Conservation (phyloP, 2,888 invertebrate genomes). For the Diplazon laetatorius region DNA sequence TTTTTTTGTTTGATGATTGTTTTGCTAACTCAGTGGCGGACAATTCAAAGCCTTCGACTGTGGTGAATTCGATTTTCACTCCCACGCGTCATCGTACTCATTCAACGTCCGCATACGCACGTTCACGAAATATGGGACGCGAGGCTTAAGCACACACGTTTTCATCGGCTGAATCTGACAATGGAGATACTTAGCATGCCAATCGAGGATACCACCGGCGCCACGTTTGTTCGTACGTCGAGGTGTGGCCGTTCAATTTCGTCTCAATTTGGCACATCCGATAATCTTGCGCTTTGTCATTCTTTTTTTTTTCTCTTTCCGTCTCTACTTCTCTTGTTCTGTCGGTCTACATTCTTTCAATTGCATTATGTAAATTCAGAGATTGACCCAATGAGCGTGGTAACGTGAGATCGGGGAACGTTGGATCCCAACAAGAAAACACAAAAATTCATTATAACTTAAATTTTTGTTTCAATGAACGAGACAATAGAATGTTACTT, state of each 20-base stretch:
- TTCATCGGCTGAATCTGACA: slow-evolving; percentile 15
- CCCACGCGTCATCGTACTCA: slow-evolving; percentile 18
- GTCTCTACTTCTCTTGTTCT: not conserved
- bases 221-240: slow-evolving; percentile 20
- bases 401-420: not conserved
- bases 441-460: too few relatives aligned
- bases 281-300: slow-evolving; percentile 25
- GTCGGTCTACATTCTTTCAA: slow-evolving; percentile 10
- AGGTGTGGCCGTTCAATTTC: slow-evolving; percentile 52
- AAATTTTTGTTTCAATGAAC: too few relatives aligned
- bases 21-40: not conserved
- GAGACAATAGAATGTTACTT: too few relatives aligned
- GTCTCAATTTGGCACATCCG: slow-evolving; percentile 57
- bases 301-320: not conserved
- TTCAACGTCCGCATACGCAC: slow-evolving; percentile 30
- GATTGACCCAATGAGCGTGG: not conserved
- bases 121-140: slow-evolving; percentile 36
- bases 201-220: slow-evolving; percentile 30
- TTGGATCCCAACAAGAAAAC: too few relatives aligned
- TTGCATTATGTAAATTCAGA: slow-evolving; percentile 39
- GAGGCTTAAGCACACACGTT: slow-evolving; percentile 19
- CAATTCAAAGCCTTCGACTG: not conserved
- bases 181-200: slow-evolving; percentile 34
- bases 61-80: slow-evolving; percentile 28
- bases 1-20: too few relatives aligned